Conservation (phyloP, 2,888 invertebrate species). For the Malachius bipustulatus region DNA sequence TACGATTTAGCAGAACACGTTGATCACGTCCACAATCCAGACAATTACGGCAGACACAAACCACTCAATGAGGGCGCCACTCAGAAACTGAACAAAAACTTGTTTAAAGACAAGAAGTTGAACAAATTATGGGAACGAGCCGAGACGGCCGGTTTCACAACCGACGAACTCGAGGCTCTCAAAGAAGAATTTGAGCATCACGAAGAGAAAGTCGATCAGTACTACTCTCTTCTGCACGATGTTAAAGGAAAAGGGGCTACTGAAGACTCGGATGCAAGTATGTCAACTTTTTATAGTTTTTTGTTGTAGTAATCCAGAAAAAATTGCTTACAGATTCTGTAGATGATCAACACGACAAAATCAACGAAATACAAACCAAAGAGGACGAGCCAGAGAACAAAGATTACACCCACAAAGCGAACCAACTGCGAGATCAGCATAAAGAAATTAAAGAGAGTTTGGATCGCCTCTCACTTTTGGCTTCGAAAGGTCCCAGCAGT, state of each 20-base stretch:
- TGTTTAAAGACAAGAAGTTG: conserved; percentile 83
- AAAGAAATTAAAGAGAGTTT: conserved; percentile 64
- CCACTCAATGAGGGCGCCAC: conserved; percentile 40
- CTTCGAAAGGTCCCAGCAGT: conserved; percentile 66
- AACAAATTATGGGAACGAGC: conserved; percentile 86
- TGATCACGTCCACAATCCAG: conserved; percentile 51
- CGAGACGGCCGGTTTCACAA: conserved; percentile 74
- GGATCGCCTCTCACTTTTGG: conserved; percentile 60
- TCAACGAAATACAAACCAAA: conserved; percentile 54
- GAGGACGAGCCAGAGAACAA: conserved; percentile 46
- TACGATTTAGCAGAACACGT: conserved; percentile 74
- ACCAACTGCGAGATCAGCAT: conserved; percentile 62
- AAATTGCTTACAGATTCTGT: conserved; percentile 49
- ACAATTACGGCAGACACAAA: conserved; percentile 45
- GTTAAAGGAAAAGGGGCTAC: conserved; percentile 48
- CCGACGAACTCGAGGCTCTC: conserved; percentile 67
- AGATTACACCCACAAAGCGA: conserved; percentile 55
- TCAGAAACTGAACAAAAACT: conserved; percentile 55
- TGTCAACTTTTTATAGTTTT: too few relatives aligned
- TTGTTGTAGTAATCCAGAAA: not conserved
- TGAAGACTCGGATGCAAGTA: conserved; percentile 54
- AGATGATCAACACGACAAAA: conserved; percentile 57
- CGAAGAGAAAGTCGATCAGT: conserved; percentile 86
- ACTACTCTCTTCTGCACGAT: conserved; percentile 65
- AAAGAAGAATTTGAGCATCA: conserved; percentile 86